phyloP scores from a whole-genome alignment of 2,113 vertebrate genomes.

The Chionis minor region DNA sequence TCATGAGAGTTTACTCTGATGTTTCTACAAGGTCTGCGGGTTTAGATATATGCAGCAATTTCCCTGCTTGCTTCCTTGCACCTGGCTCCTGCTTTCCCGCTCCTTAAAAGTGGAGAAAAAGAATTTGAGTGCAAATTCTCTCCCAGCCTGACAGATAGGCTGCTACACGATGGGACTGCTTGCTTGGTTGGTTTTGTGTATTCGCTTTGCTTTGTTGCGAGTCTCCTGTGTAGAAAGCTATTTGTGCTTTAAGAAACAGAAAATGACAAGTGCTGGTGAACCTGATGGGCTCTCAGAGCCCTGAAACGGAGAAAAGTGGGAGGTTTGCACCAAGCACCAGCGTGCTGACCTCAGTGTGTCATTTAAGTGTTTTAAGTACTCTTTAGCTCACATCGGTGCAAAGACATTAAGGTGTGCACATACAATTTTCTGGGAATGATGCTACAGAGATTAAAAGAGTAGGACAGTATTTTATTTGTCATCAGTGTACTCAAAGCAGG shows the following conservation, averaged over 20 bases:
- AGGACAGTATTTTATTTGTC: conserved; percentile 17
- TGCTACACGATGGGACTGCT: not conserved
- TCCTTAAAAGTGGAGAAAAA: not conserved
- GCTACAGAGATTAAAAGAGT: conserved; percentile 13
- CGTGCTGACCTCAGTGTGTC: not conserved
- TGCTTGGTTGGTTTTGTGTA: conserved; percentile 8
- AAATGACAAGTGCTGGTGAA: not conserved
- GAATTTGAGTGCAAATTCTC: not conserved
- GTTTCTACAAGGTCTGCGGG: not conserved
- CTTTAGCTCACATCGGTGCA: not conserved
- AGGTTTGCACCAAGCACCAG: fast-evolving
- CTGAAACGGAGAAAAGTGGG: not conserved
- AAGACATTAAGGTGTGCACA: not conserved
- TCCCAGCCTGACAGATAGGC: not conserved
- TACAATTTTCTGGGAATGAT: not conserved
- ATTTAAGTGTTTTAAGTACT: not conserved
- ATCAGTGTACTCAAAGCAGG: conserved; percentile 1
- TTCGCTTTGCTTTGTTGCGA: not conserved
- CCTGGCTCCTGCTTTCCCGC: not conserved
- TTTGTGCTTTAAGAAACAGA: conserved; percentile 21
- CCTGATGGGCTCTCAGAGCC: not conserved
- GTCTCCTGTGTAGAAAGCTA: not conserved
- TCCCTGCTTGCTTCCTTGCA: not conserved
- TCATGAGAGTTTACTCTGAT: not conserved
- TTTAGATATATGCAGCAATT: not conserved